Percentiles rank a stretch among this genome's conserved stretches.
Evolutionary conservation across 2,888 invertebrate species (phyloP).

Genomic region (Lordiphosa fenestrarum): DNA sequence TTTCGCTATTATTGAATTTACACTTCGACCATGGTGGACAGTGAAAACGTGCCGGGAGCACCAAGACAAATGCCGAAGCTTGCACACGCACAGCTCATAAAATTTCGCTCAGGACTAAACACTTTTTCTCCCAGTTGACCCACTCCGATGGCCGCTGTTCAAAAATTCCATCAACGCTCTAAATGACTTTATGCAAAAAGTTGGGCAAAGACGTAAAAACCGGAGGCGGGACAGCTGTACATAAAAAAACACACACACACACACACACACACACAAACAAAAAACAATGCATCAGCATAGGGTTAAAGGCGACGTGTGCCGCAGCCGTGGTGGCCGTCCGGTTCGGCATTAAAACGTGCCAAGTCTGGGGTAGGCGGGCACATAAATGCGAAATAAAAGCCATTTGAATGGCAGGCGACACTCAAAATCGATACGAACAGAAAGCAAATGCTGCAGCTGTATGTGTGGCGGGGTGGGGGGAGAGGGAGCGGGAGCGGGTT

Average conservation of each 20-base stretch:
- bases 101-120: constrained; percentile 39
- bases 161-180: constrained; percentile 60
- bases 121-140: constrained; percentile 16
- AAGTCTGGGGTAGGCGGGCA: constrained; percentile 38
- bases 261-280: constrained; percentile 28
- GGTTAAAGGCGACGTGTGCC: constrained; percentile 32
- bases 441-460: constrained; percentile 10
- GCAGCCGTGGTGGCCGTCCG: constrained; percentile 12
- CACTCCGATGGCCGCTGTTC: constrained; percentile 28
- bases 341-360: constrained; percentile 65
- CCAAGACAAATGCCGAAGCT: constrained; percentile 17
- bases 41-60: neutral
- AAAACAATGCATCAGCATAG: constrained; percentile 29
- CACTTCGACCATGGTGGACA: constrained; percentile 10
- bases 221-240: constrained; percentile 9
- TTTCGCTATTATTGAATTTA: neutral
- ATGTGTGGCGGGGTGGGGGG: constrained; percentile 3
- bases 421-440: constrained; percentile 70
- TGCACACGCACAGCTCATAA: constrained; percentile 55
- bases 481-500: constrained; percentile 10
- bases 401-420: constrained; percentile 75
- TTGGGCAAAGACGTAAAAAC: constrained; percentile 29
- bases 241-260: constrained; percentile 15
- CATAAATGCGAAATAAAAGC: constrained; percentile 73
- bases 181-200: constrained; percentile 54